A percentile compares a stretch with the other conserved stretches of the same genome.
Conservation (phyloP, 2,113 vertebrate species). For the Hydropotes inermis region DNA sequence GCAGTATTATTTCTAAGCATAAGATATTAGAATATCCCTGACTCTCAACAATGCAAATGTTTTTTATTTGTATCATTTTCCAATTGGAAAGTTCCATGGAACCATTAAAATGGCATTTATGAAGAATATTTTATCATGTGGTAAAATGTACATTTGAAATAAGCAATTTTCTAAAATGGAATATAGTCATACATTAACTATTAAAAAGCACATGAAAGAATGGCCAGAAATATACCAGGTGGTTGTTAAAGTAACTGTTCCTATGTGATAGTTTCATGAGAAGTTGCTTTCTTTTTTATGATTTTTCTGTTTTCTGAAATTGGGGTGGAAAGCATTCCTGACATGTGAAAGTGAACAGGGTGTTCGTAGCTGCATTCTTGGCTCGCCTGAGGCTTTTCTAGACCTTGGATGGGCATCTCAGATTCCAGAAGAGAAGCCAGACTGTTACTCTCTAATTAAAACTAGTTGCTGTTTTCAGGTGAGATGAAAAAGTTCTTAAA, state of each 20-base stretch:
- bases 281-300: background rate
- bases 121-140: background rate
- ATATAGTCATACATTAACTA: background rate
- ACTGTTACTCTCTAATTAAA: background rate
- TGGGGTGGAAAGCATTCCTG: background rate
- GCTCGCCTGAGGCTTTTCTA: background rate
- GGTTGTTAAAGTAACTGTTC: background rate
- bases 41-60: background rate
- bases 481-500: background rate
- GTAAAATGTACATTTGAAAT: conserved; percentile 1
- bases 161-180: background rate
- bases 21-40: background rate
- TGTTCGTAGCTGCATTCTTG: background rate
- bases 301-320: background rate
- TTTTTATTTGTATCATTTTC: background rate
- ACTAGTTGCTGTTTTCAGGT: background rate
- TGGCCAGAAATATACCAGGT: background rate
- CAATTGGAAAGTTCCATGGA: background rate
- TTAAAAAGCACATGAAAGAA: background rate
- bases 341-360: background rate
- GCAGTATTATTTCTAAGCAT: background rate
- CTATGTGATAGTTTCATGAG: background rate
- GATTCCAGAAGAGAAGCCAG: background rate
- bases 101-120: background rate
- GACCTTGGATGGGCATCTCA: background rate